Evolutionary conservation across 2,797 vertebrate genomes (phyloP).

Genomic region (Sebastes matsubarae): DNA sequence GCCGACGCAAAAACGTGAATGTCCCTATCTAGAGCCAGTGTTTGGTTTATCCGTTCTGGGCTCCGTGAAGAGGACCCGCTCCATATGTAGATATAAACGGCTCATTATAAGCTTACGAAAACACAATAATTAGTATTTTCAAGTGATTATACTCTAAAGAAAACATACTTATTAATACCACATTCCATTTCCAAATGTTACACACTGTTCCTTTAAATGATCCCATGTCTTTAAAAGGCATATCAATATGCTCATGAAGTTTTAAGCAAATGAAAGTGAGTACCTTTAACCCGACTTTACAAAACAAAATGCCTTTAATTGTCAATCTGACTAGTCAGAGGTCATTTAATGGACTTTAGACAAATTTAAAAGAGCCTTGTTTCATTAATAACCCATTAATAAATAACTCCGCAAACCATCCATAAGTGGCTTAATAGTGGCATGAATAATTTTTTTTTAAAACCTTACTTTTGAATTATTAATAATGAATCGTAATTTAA

Average conservation of each 20-base stretch:
- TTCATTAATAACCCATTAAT: background rate
- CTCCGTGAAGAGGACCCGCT: too few relatives aligned
- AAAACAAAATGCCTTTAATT: background rate
- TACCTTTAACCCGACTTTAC: background rate
- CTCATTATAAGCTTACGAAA: too few relatives aligned
- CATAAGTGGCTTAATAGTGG: background rate
- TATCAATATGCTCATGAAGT: background rate
- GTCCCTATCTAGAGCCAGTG: fast-evolving
- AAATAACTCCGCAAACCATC: background rate
- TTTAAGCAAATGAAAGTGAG: fast-evolving
- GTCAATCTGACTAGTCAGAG: background rate
- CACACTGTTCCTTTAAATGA: background rate
- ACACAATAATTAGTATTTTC: fast-evolving
- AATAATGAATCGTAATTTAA: background rate
- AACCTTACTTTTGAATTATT: background rate
- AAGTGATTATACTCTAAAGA: fast-evolving
- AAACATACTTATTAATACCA: background rate
- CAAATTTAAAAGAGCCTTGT: background rate
- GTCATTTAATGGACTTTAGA: background rate
- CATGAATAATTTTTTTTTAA: background rate
- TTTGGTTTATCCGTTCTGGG: fast-evolving
- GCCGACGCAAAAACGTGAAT: too few relatives aligned
- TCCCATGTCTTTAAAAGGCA: background rate
- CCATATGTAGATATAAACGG: too few relatives aligned
- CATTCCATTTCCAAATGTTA: background rate